Base-by-base conservation (phyloP, 1,140 invertebrate species). In the Drosophila mauritiana region DNA sequence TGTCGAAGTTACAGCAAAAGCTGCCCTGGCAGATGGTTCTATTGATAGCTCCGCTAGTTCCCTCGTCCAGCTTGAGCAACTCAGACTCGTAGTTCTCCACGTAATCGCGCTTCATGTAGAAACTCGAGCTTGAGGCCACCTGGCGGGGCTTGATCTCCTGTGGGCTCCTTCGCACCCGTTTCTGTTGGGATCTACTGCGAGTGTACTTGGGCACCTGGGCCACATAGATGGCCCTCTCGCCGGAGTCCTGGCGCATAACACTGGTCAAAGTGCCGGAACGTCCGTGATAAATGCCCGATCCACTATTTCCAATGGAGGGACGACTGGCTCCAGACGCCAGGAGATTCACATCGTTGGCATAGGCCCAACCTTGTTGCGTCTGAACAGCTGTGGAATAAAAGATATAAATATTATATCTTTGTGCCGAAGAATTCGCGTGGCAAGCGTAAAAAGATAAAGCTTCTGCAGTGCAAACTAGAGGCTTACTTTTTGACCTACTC, bases 321-420 rank as follows among this genome's bases (percentile, higher is more conserved):
- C 76, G 80, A 78, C 92, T 93, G 34, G 88, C 92, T 2, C 94
- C 93, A 15, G 93, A 86, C 0, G 93, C 92, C 31, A 95, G 63
- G 0, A 95, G 64, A 64, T 94, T 95, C 0, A 93, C 93, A 61
- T 93, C 82, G 20, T 93, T 93, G 1, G 69, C 76, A 56, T 88
- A 93, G 1, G 94, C 92, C 93, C 93, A 94, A 7, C 92, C 92
- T 46, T 91, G 73, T 57, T 93, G 93, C 37, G 92, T 85, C 39
- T 94, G 93, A 5, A 93, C 80, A 11, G 91, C 94, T 94, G 73
- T 7, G 3, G 8, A 36, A 1, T 22, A 36, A 43, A 27, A 11
- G 3, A 17, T 15, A 11, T 8, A 20, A 11, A 20, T 20, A 20
- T 10, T 20, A 20, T 20, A 20, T 20, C 2, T 20, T 20, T 39